Percentiles rank a stretch among this genome's conserved stretches.
These are phyloP conservation scores for Buathra laborator DNA, from an alignment of 2,888 invertebrate species.

Conservation along the genomic window DNA sequence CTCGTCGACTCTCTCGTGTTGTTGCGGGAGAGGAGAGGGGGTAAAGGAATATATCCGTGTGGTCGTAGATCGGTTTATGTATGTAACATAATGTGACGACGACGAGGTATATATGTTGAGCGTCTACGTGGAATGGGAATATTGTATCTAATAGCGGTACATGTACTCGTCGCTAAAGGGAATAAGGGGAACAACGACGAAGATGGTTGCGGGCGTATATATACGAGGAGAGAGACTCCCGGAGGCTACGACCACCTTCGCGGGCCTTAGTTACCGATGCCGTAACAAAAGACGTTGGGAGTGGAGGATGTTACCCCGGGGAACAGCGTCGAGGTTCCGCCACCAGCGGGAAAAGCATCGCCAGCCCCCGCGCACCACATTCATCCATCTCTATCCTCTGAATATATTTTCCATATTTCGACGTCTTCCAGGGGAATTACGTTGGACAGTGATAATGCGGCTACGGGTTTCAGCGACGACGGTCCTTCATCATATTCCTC, in stretches of 20 bases:
- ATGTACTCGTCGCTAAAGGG: background rate
- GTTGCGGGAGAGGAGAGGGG: background rate
- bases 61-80: conserved; percentile 1
- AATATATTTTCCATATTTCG: conserved; percentile 58
- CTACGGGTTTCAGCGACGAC: conserved; percentile 31
- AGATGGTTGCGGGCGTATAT: background rate
- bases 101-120: background rate
- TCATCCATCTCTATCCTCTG: conserved; percentile 48
- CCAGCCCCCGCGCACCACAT: background rate
- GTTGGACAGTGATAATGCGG: conserved; percentile 52
- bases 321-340: conserved; percentile 24
- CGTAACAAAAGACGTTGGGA: conserved; percentile 44
- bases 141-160: background rate
- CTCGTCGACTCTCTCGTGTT: background rate
- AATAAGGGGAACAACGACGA: background rate
- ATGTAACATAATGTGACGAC: background rate
- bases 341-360: background rate
- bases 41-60: background rate
- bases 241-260: background rate
- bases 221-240: background rate
- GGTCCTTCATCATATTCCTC: conserved; percentile 47
- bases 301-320: conserved; percentile 42
- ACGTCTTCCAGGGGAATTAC: conserved; percentile 52
- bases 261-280: conserved; percentile 44
- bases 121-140: background rate